Evolutionary conservation across 2,113 vertebrate genomes (phyloP).

Genomic region (Stercorarius parasiticus): DNA sequence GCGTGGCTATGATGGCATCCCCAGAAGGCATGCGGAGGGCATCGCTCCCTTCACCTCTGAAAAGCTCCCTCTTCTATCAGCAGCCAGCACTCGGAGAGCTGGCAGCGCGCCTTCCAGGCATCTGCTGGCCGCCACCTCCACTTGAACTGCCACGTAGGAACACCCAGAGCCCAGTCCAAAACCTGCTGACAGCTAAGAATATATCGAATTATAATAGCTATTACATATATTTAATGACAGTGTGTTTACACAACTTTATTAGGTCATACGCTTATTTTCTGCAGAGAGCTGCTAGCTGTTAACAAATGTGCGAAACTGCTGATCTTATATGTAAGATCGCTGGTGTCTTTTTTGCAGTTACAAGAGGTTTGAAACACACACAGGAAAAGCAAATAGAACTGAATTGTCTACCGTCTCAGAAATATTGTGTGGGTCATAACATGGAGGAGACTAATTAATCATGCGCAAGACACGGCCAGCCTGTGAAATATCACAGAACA

Average conservation of each 20-base stretch:
- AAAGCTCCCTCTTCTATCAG: background rate
- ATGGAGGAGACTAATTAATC: constrained; percentile 24
- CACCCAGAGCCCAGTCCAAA: background rate
- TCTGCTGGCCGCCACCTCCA: background rate
- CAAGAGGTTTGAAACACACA: background rate
- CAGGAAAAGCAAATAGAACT: background rate
- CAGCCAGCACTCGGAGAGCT: background rate
- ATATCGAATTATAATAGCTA: background rate
- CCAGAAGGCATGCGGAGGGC: background rate
- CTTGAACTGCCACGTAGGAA: background rate
- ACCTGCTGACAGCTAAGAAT: constrained; percentile 33
- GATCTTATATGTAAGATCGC: background rate
- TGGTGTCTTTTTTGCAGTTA: background rate
- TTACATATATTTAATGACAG: background rate
- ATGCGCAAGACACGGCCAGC: background rate
- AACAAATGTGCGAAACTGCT: constrained; percentile 5
- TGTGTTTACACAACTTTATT: constrained; percentile 13
- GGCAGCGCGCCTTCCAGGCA: background rate
- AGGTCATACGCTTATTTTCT: background rate
- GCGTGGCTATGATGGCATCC: accelerated
- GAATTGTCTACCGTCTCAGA: constrained; percentile 29
- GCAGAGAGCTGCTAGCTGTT: background rate
- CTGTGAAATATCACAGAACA: constrained; percentile 21
- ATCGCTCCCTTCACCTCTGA: background rate
- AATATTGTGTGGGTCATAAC: background rate